Percentiles rank a stretch among this genome's conserved stretches.
phyloP scores from a whole-genome alignment of 2,113 vertebrate genomes.

The Scortum barcoo region DNA sequence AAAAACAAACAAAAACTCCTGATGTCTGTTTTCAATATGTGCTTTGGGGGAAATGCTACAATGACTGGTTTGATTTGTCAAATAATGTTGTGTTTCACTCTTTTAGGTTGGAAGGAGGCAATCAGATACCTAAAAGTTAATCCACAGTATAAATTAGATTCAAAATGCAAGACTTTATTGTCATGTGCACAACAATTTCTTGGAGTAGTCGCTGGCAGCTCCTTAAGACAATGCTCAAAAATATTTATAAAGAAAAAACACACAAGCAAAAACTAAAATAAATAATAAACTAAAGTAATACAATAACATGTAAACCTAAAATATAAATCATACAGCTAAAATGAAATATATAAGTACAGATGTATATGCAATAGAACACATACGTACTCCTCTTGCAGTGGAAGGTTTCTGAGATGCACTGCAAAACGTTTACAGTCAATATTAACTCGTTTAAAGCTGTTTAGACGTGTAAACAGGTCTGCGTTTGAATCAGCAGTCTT shows the following conservation, averaged over 20 bases:
- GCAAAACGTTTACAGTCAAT: neutral
- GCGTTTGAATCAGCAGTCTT: neutral
- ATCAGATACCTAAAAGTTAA: neutral
- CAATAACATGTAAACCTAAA: no score
- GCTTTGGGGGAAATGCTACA: neutral
- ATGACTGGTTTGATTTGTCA: neutral
- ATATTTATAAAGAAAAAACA: no score
- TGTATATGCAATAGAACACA: no score
- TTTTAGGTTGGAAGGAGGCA: neutral
- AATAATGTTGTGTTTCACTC: neutral
- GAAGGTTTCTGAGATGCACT: neutral
- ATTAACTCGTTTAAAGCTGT: neutral
- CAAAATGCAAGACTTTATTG: no score
- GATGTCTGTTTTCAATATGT: neutral
- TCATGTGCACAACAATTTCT: no score
- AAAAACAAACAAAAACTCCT: neutral
- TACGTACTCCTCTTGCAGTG: neutral
- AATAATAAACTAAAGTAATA: no score
- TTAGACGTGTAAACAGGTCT: neutral
- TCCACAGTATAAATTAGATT: neutral
- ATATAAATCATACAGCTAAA: no score
- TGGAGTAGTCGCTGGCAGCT: no score
- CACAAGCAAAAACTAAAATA: no score
- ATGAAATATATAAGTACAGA: no score
- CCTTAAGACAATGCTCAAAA: no score